Percentiles rank a stretch among this genome's conserved stretches.
Conservation (phyloP, 2,797 vertebrate species). For the Kryptolebias ocellatus region DNA sequence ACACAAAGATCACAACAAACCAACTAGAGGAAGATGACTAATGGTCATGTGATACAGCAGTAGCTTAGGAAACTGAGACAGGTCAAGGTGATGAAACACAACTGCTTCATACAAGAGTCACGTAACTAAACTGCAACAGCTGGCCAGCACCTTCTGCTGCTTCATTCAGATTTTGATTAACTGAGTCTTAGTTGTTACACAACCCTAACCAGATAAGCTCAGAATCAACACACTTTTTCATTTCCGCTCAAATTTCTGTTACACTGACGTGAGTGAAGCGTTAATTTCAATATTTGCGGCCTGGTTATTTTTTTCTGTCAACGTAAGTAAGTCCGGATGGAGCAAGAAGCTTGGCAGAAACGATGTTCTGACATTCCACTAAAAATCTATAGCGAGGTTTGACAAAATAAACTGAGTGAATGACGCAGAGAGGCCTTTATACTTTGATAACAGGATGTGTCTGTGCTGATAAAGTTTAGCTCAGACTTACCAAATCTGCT, state of each 20-base stretch:
- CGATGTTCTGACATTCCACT: background rate
- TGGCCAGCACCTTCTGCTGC: constrained; percentile 24
- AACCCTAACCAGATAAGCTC: constrained; percentile 30
- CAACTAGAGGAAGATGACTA: constrained; percentile 22
- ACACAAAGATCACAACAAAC: constrained; percentile 2
- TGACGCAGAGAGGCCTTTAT: constrained; percentile 5
- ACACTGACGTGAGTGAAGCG: background rate
- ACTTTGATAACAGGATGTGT: background rate
- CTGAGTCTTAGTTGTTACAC: constrained; percentile 35
- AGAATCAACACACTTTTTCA: constrained; percentile 17
- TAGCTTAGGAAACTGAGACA: constrained; percentile 31
- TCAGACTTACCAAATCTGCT: constrained; percentile 1
- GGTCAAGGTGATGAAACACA: constrained; percentile 20
- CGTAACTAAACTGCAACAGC: constrained; percentile 42
- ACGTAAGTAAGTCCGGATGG: constrained; percentile 2
- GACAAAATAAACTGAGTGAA: constrained; percentile 2
- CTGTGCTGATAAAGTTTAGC: constrained; percentile 9
- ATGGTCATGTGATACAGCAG: constrained; percentile 39
- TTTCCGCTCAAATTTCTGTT: constrained; percentile 26
- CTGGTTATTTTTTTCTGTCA: constrained; percentile 1
- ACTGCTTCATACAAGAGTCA: constrained; percentile 42
- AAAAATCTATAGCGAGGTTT: background rate
- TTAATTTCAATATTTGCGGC: background rate
- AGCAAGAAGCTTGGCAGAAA: background rate
- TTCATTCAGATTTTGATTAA: constrained; percentile 45